These are phyloP conservation scores for Gorsachius magnificus DNA, from an alignment of 2,797 vertebrate genomes.

Conservation along the genomic window DNA sequence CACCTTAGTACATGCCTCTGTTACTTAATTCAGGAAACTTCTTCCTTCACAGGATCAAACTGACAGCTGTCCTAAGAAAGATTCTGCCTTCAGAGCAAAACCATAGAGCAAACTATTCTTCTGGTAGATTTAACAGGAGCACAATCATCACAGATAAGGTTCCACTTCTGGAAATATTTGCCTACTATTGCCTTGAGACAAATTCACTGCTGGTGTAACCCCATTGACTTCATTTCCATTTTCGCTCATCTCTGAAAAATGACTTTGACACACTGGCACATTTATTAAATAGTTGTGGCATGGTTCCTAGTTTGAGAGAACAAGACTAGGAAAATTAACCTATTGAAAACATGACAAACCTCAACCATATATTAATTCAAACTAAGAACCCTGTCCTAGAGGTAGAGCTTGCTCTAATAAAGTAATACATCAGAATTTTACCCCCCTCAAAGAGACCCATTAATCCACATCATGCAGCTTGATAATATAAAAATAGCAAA, in stretches of 20 bases:
- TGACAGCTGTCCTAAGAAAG: not conserved
- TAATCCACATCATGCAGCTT: not conserved
- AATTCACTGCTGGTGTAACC: not conserved
- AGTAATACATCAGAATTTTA: not conserved
- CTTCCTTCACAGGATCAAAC: not conserved
- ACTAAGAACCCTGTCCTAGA: not conserved
- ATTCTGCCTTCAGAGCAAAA: not conserved
- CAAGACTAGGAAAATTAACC: not conserved
- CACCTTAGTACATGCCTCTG: not conserved
- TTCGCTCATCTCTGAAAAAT: constrained; percentile 10
- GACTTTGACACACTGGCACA: not conserved
- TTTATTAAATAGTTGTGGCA: not conserved
- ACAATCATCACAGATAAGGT: not conserved
- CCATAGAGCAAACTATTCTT: not conserved
- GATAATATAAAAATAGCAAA: not conserved
- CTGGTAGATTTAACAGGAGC: not conserved
- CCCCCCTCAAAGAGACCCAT: not conserved
- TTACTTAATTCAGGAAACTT: not conserved
- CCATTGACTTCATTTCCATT: not conserved
- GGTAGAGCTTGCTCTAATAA: not conserved
- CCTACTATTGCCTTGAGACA: not conserved
- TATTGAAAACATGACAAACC: not conserved
- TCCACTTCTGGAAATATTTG: not conserved
- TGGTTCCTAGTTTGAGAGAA: not conserved
- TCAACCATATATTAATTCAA: not conserved